Percentiles rank a stretch among this genome's conserved stretches.
Conservation (phyloP, 2,797 vertebrate species). For the Gadopsis marmoratus region DNA sequence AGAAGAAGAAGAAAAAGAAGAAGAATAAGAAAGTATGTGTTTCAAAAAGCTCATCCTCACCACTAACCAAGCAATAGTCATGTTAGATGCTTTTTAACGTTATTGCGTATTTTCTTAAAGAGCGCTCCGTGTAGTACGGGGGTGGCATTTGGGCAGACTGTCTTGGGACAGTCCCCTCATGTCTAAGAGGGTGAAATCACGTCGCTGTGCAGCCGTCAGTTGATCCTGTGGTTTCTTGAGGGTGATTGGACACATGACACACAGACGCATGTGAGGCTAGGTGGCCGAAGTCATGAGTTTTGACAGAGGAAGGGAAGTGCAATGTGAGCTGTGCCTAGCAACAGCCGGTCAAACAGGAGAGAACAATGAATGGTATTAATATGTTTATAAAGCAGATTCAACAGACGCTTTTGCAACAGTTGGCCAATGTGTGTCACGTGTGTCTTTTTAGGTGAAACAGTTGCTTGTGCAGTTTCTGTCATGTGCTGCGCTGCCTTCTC, state of each 20-base stretch:
- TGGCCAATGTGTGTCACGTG: neutral
- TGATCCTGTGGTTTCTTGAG: neutral
- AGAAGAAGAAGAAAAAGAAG: conserved; percentile 69
- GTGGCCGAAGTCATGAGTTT: conserved; percentile 3
- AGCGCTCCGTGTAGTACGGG: neutral
- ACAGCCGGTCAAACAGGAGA: conserved; percentile 6
- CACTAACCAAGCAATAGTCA: neutral
- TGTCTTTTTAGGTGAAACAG: neutral
- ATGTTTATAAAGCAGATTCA: conserved; percentile 2
- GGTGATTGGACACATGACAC: neutral
- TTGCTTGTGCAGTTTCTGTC: neutral
- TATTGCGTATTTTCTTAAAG: neutral
- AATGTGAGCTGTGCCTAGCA: neutral
- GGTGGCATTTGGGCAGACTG: neutral
- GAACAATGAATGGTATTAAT: neutral
- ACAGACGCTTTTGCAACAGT: conserved; percentile 12
- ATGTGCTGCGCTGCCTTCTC: neutral
- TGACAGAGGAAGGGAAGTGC: neutral
- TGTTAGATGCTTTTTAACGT: neutral
- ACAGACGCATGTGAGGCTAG: neutral
- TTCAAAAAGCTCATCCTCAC: neutral
- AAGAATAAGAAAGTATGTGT: conserved; percentile 75
- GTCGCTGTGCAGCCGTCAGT: neutral
- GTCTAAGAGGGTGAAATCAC: neutral
- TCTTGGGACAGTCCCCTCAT: no score